These are phyloP conservation scores for Oikopleura dioica DNA, from an alignment of 23 tunicate species.

Conservation along the genomic window DNA sequence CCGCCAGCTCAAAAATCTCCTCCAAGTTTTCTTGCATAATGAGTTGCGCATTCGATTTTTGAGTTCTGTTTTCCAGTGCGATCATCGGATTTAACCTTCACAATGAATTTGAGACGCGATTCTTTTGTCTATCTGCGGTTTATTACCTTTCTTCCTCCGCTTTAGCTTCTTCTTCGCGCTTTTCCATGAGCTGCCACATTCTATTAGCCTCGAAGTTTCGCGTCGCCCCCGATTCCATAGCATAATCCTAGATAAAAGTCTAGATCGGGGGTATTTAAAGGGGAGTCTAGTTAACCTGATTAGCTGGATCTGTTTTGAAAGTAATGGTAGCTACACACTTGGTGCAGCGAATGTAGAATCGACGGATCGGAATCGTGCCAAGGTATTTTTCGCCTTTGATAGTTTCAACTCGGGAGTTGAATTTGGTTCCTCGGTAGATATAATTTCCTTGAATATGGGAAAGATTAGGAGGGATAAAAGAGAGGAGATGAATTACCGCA, in stretches of 20 bases:
- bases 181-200: slow-evolving; percentile 57
- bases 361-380: slow-evolving; percentile 45
- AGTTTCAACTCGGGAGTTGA: slow-evolving; percentile 93
- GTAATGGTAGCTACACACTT: slow-evolving; percentile 93
- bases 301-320: slow-evolving; percentile 20
- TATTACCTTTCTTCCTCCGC: slow-evolving; percentile 46
- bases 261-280: background rate
- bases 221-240: slow-evolving; percentile 94
- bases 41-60: slow-evolving; percentile 88
- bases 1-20: slow-evolving; percentile 41
- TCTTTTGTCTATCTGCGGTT: background rate
- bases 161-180: slow-evolving; percentile 27
- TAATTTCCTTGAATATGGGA: slow-evolving; percentile 50
- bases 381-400: slow-evolving; percentile 62
- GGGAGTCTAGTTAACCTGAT: background rate
- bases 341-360: slow-evolving; percentile 96
- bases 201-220: slow-evolving; percentile 95
- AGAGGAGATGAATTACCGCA: background rate
- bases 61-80: slow-evolving; percentile 75
- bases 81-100: slow-evolving; percentile 6
- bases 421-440: slow-evolving; percentile 94
- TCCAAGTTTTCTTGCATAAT: slow-evolving; percentile 82
- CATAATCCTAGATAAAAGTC: slow-evolving; percentile 26
- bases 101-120: background rate
- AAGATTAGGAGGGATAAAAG: background rate